Base-by-base conservation (phyloP, 2,888 invertebrate genomes). In the Iphiclides podalirius region DNA sequence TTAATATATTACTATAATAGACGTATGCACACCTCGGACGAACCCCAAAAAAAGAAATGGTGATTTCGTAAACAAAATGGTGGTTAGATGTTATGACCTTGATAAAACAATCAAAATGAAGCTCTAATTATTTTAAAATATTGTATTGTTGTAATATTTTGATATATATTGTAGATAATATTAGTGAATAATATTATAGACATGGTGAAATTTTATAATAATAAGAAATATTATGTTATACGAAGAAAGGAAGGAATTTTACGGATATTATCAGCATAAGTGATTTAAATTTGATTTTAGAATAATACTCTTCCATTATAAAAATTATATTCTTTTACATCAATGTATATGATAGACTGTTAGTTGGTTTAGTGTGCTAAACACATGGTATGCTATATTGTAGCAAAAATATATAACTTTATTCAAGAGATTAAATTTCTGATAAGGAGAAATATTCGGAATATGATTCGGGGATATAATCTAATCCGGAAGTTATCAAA, bases 31-130 rank as follows among this genome's bases (percentile, higher is more conserved):
- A 67, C 58, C 61, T 59, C 62, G 66, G 64, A 66, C 66, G 71
- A 71, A 69, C 72, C 70, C 67, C 72, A 70, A 73, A 75, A 71
- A 38, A 75, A 76, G 72, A 72, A 69, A 79, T 79, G 75, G 77
- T 68, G 70, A 58, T 50, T 40, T 37, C 51, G 52, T 58, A 63
- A 64, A 61, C 64, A 67, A 67, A 64, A 66, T 66, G 63, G 62
- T 56, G 60, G 61, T 52, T 20, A 39, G 33, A 23, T 37, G 6
- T 33, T 42, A 12, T 58, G 64, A 63, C 70, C 68, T 69, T 68
- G 59, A 26, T 8, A 60, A 57, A 44, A 28, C 36, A 35, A 39
- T 58, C 53, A 44, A 44, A 51, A 43, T 35, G 28, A 28, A 8
- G n/a, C 8, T 28, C 15, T 9, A 3, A 28, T 28, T 28, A 28